These are phyloP conservation scores for Drosophila mayri DNA, from an alignment of 1,140 invertebrate genomes.

Conservation along the genomic window DNA sequence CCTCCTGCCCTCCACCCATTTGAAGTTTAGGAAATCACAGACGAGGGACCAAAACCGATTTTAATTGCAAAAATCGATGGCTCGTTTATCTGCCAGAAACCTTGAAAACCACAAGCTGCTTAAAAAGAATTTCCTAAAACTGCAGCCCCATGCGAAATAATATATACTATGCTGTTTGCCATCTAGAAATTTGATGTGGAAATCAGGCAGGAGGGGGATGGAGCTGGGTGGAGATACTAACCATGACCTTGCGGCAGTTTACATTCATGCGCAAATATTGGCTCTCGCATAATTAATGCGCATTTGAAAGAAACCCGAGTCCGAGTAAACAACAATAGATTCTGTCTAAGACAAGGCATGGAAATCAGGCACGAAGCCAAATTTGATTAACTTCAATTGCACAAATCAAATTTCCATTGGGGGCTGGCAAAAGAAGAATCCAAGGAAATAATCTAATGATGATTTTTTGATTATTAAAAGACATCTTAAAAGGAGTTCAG, in stretches of 20 bases:
- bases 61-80: conserved; percentile 54
- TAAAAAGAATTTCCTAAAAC: conserved; percentile 41
- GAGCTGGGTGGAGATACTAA: neutral
- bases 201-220: neutral
- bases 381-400: conserved; percentile 21
- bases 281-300: conserved; percentile 56
- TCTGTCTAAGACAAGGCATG: neutral
- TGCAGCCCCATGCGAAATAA: conserved; percentile 14
- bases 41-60: conserved; percentile 18
- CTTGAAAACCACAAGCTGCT: conserved; percentile 42
- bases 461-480: neutral
- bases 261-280: conserved; percentile 60
- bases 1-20: neutral
- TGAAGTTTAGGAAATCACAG: conserved; percentile 27
- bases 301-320: conserved; percentile 42
- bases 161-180: conserved; percentile 3
- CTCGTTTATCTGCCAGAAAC: conserved; percentile 6
- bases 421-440: neutral
- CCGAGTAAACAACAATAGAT: conserved; percentile 38
- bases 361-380: conserved; percentile 6
- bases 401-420: conserved; percentile 13
- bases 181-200: conserved; percentile 3
- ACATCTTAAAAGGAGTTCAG: neutral
- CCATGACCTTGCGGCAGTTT: conserved; percentile 47
- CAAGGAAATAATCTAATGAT: neutral